phyloP scores from a whole-genome alignment of 2,888 invertebrate genomes.

The Eulithis testata region DNA sequence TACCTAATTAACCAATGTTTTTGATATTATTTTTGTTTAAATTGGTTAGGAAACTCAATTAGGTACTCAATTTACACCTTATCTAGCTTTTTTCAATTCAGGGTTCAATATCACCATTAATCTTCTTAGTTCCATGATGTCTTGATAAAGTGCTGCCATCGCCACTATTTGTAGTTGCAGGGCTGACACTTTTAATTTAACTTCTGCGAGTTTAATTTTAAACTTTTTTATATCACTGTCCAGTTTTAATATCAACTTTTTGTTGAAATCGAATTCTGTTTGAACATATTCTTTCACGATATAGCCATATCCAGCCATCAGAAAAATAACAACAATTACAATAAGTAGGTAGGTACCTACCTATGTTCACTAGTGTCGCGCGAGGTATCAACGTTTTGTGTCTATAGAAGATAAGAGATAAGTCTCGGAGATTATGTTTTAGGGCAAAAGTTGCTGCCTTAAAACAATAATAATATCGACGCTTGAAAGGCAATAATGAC shows the following conservation, averaged over 20 bases:
- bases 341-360: not conserved
- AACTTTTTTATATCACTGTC: constrained; percentile 54
- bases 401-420: constrained; percentile 13
- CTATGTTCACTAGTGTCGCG: not conserved
- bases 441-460: not conserved
- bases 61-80: not conserved
- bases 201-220: constrained; percentile 49
- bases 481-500: no score
- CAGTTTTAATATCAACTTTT: constrained; percentile 53
- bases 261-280: constrained; percentile 52
- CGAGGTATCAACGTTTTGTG: not conserved
- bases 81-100: constrained; percentile 47
- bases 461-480: no score
- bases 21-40: no score
- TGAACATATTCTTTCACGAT: constrained; percentile 46
- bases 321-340: not conserved
- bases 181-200: constrained; percentile 60
- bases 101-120: constrained; percentile 58
- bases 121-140: constrained; percentile 66
- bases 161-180: constrained; percentile 58
- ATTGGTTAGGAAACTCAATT: not conserved
- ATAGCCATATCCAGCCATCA: constrained; percentile 21
- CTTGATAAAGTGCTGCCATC: constrained; percentile 58
- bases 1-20: no score
- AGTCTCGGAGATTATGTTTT: constrained; percentile 3